Conservation (phyloP, 2,113 vertebrate genomes). For the Serranochromis macrocephalus region DNA sequence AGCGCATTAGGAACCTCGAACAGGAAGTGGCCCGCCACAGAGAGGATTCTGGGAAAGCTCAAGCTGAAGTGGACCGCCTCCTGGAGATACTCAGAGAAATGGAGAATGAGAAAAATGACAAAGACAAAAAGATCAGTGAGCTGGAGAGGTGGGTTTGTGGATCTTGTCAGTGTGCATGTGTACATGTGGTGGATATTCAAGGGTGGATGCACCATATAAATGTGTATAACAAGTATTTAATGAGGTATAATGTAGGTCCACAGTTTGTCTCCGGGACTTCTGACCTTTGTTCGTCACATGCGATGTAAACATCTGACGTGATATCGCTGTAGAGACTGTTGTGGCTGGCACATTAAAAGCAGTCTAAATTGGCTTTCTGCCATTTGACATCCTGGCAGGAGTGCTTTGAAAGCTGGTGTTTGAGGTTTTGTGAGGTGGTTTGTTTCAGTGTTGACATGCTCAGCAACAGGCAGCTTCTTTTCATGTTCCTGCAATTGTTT, state of each 20-base stretch:
- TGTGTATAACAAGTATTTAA: background rate
- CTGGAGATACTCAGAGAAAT: conserved; percentile 96
- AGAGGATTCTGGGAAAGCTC: conserved; percentile 89
- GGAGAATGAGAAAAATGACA: conserved; percentile 99
- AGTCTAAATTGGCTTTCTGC: background rate
- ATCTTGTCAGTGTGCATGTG: background rate
- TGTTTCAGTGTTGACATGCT: background rate
- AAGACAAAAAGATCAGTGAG: conserved; percentile 95
- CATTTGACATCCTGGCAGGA: background rate
- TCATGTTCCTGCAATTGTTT: background rate
- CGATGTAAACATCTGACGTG: background rate
- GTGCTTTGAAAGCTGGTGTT: background rate
- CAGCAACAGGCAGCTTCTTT: background rate
- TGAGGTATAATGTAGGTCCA: background rate
- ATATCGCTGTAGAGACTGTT: background rate
- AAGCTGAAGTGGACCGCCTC: conserved; percentile 94
- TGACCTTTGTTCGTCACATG: background rate
- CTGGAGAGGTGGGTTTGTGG: conserved; percentile 82
- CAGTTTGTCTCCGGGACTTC: background rate
- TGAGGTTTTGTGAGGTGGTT: background rate
- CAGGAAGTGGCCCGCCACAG: conserved; percentile 80
- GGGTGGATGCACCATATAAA: background rate
- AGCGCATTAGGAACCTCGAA: conserved; percentile 83
- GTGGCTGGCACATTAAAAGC: background rate
- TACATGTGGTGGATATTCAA: background rate